Base-by-base conservation (phyloP, 1,140 invertebrate genomes). In the Panonychus citri region DNA sequence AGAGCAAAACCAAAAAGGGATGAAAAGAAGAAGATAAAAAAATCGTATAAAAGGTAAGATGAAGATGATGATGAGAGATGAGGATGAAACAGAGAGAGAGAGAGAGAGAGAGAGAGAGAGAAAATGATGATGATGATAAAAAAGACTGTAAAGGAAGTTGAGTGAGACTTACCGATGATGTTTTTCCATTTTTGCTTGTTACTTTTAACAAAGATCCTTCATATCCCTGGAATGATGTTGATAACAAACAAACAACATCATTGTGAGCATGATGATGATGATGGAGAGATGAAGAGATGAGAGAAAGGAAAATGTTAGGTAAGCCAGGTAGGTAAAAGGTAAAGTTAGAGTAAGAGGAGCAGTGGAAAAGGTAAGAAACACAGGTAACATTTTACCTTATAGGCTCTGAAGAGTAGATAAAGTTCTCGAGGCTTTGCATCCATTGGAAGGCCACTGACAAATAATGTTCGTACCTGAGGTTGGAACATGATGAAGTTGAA, bases 121-220 rank as follows among this genome's bases (percentile, higher is more conserved):
- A 52, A 25, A 19, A 21, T 19, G 3, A 27, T n/a, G 3, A 49
- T 21, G 17, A 17, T 5, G 43, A 48, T 34, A 34, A 34, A 34
- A 34, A 34, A 34, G 30, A 34, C 12, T 5, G 12, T 34, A 34
- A 34, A 5, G 12, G 30, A 12, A 12, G 12, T 34, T 34, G 30
- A 34, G 12, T 34, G 12, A 42, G 56, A 79, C 87, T 91, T 77
- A 96, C 91, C 75, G 94, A 96, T 62, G 91, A 89, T 65, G 89
- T 93, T 79, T 98, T 98, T 63, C 94, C 94, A 80, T 97, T 97
- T 82, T 98, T 99, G 75, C 89, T 95, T 59, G 94, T 97, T 66
- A 97, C 88, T 80, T 99, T 99, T 65, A 99, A 76, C 65, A 97
- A 77, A 59, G 91, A 97, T 65, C 90, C 87, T 76, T 98, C 94